A percentile compares a stretch with the other conserved stretches of the same genome.
These are phyloP conservation scores for Drosophila eugracilis DNA, from an alignment of 1,140 invertebrate genomes.

Conservation along the genomic window DNA sequence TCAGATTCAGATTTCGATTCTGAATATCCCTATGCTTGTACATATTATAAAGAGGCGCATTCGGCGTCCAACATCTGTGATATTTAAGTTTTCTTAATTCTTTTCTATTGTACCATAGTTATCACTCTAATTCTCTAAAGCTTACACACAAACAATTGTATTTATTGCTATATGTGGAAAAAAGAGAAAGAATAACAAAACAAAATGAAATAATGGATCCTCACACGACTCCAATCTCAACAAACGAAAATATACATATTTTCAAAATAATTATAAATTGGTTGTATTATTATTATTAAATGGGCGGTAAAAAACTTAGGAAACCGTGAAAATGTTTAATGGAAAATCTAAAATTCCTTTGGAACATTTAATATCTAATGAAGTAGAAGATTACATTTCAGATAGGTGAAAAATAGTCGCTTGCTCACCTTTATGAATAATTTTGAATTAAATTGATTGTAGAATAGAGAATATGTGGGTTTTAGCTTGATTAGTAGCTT, in stretches of 20 bases:
- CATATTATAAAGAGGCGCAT: slow-evolving; percentile 42
- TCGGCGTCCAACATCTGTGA: slow-evolving; percentile 71
- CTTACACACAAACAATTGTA: slow-evolving; percentile 45
- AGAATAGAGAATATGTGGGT: no score
- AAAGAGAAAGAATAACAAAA: slow-evolving; percentile 34
- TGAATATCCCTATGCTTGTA: slow-evolving; percentile 48
- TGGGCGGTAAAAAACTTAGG: neutral
- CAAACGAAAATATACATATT: slow-evolving; percentile 58
- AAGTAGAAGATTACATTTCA: no score
- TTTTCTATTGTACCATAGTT: slow-evolving; percentile 73
- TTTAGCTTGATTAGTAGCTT: no score
- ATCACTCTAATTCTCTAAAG: slow-evolving; percentile 45
- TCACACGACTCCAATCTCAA: slow-evolving; percentile 42
- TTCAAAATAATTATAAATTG: slow-evolving; percentile 37
- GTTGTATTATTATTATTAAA: slow-evolving; percentile 8
- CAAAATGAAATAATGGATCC: slow-evolving; percentile 18
- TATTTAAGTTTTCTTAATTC: slow-evolving; percentile 82
- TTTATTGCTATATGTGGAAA: slow-evolving; percentile 63
- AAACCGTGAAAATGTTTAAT: no score
- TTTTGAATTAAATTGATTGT: no score
- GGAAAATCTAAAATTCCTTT: no score
- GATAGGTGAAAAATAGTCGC: neutral
- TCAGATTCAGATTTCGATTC: slow-evolving; percentile 39
- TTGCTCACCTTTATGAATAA: neutral
- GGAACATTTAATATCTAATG: no score